Base-by-base conservation (phyloP, 2,888 invertebrate species). In the Drosophila paranaensis region DNA sequence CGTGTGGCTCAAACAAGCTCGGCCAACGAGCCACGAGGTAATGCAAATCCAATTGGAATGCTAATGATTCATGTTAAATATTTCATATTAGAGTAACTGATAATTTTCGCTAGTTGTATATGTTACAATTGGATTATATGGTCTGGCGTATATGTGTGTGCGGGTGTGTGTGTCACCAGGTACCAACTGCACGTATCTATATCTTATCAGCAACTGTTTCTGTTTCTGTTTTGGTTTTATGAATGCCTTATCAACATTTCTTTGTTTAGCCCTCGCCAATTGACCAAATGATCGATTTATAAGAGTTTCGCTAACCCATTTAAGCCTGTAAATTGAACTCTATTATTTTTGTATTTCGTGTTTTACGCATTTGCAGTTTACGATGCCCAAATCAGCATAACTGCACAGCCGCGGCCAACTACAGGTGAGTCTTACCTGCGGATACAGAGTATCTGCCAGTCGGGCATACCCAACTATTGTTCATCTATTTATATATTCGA, bases 1-100 rank as follows among this genome's bases (percentile, higher is more conserved):
- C 91, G 93, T 11, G 90, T 92, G 11, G 92, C 90, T 8, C 93
- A 93, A 75, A 89, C 88, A 65, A 62, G 81, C 1, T 79, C 57
- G 55, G 46, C 83, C 1, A 27, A 53, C 25, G 92, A 92, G 35
- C 91, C 91, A 25, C 85, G 85, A 87, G 91, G 92, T 92, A 81
- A 43, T 33, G 2, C 33, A 48, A 1, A 50, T 20, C 27, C 33
- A 27, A 62, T 60, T 30, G 37, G 27, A 50, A 54, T 46, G 48
- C 13, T 43, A 27, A 54, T 87, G 87, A 84, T 65, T 84, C 84
- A 87, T 70, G 33, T 54, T 13, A 10, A 46, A 56, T 14, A 27
- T 33, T 33, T 51, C 20, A 46, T 48, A 68, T 62, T 68, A 48
- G 65, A 45, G 30, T 64, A 40, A 37, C 74, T 79, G 76, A 82